Evolutionary conservation across 2,797 vertebrate species (phyloP), one percentile per base, ranked within the genome.

Genomic region (Sylvilagus floridanus): DNA sequence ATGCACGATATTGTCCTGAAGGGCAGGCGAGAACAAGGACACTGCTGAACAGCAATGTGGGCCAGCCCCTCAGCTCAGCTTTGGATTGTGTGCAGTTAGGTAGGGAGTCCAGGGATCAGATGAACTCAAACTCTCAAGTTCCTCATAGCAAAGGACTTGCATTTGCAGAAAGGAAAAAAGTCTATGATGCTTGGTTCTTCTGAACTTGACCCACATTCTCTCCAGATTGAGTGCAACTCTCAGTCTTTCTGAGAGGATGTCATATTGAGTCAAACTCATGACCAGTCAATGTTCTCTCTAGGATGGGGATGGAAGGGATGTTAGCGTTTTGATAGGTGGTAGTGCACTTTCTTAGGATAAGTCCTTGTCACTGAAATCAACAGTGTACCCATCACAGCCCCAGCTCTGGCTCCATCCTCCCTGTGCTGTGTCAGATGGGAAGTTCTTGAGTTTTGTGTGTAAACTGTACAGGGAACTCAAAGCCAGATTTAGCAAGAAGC

Each of bases 151-250:
- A 95, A 96, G 30, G 81, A 54, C 75, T 84, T 50, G 24, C 68
- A 83, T 90, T 97, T 94, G 37, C 88, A 88, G 35, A 89, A 32
- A 89, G 28, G 62, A 65, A 78, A 37, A 60, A 65, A 68, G 68
- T 50, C 77, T 93, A 42, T 88, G 84, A 94, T 87, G 69, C 47
- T 63, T 50, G 2, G 42, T 89, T 77, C 83, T 92, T 95, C 93
- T 94, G 92, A 97, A 95, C 75, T 90, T 95, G 95, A 95, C 87
- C 65, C 84, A 21, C 26, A 76, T 88, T 95, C 84, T 95, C 75
- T 91, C 68, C 21, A 14, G 37, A 54, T 21, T 54, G 19, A 79
- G 72, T 83, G 73, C 86, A 93, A 30, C 91, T 96, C 90, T 88
- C 63, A 66, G 0, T 92, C 37, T n/a, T 69, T 77, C 76, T 75